These are phyloP conservation scores for Sminthurinus signatus DNA, from an alignment of 1,140 invertebrate species.

Conservation along the genomic window DNA sequence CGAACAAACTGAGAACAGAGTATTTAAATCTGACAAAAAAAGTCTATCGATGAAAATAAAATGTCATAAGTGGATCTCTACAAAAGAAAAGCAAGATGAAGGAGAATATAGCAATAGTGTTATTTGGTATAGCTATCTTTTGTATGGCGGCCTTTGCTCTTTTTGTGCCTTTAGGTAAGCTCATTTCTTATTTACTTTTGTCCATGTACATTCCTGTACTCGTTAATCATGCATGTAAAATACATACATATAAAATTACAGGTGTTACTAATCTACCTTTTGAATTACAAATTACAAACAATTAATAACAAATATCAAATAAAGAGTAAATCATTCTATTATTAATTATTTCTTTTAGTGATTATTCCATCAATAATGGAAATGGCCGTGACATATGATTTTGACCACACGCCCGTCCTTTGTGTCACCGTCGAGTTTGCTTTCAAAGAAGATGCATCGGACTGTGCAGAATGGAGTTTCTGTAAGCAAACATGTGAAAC, in stretches of 20 bases:
- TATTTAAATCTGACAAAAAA: too few relatives aligned
- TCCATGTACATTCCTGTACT: too few relatives aligned
- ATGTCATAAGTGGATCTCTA: too few relatives aligned
- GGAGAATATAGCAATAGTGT: slow-evolving; percentile 1
- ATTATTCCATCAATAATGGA: slow-evolving; percentile 7
- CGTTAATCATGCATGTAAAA: too few relatives aligned
- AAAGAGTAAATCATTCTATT: too few relatives aligned
- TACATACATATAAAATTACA: too few relatives aligned
- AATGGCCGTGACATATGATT: slow-evolving; percentile 48
- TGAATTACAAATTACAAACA: too few relatives aligned
- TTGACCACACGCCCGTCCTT: slow-evolving; percentile 70
- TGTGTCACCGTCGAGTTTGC: slow-evolving; percentile 70
- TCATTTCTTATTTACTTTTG: too few relatives aligned
- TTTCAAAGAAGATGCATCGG: slow-evolving; percentile 65
- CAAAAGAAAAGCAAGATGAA: slow-evolving; percentile 10
- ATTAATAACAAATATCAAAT: too few relatives aligned
- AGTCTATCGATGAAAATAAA: too few relatives aligned
- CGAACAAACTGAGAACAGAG: too few relatives aligned
- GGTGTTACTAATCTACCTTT: too few relatives aligned
- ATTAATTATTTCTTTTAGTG: background rate
- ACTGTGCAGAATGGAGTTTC: slow-evolving; percentile 63
- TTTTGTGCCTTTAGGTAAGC: slow-evolving; percentile 5
- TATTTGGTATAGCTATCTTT: background rate
- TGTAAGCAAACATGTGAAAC: slow-evolving; percentile 4
- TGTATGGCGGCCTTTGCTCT: slow-evolving; percentile 6